Evolutionary conservation across 2,113 vertebrate genomes (phyloP), one percentile per base, ranked within the genome.

Genomic region (Plecotus auritus): DNA sequence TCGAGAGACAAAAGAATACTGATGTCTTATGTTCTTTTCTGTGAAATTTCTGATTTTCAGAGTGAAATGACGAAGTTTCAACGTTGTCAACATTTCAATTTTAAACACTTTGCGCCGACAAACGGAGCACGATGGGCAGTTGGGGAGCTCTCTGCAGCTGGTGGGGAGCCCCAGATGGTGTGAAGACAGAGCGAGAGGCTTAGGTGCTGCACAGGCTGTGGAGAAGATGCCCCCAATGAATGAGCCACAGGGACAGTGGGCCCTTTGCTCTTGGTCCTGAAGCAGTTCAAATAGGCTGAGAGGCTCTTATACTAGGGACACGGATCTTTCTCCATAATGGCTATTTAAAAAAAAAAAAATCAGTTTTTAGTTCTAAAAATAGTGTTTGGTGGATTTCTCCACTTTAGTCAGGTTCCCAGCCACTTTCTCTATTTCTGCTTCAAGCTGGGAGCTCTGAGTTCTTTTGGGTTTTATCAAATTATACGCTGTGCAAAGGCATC

Each of bases 381-480:
- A 97, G 17, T 37, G 13, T 83, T 95, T 95, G 73, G 82, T 40
- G 14, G 17, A 93, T 94, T 89, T 90, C 81, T 95, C 88, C 37
- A 11, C 8, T 97, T 96, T 85, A 93, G 42, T 94, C 37, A 97
- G 92, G 67, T 97, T 97, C 73, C 85, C 81, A 94, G 77, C 86
- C 94, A 77, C 97, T 97, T 92, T 97, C 95, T 97, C 96, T 88
- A 95, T 97, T 98, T 98, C 97, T 97, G 95, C 91, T 98, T 98
- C 94, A 95, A 96, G 96, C 89, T 95, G 97, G 91, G 95, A 97
- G 97, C 45, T 96, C 92, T 37, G 97, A 98, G 97, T 98, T 98
- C 97, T 98, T 98, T 98, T 95, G 97, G 96, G 98, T 98, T 98
- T 98, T 98, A 98, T 99, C 98, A 98, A 99, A 98, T 99, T 99